A percentile compares a stretch with the other conserved stretches of the same genome.
phyloP scores from a whole-genome alignment of 2,113 vertebrate genomes.

The Taurulus bubalis region DNA sequence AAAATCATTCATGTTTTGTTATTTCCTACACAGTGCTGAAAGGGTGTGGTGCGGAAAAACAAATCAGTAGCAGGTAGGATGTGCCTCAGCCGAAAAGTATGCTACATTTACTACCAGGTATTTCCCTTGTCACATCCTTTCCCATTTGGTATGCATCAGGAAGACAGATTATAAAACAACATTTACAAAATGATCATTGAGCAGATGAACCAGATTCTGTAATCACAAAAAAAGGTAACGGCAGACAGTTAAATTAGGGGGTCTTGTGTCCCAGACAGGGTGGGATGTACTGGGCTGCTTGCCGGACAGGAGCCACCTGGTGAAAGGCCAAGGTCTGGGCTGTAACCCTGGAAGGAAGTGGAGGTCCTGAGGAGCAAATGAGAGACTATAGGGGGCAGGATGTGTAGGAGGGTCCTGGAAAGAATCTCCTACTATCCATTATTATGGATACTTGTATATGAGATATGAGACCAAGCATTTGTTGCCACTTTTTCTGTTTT shows the following conservation, averaged over 20 bases:
- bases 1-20: slow-evolving; percentile 42
- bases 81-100: slow-evolving; percentile 1
- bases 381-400: slow-evolving; percentile 84
- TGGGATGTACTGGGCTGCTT: slow-evolving; percentile 74
- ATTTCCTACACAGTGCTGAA: slow-evolving; percentile 24
- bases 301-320: slow-evolving; percentile 84
- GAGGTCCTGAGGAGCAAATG: slow-evolving; percentile 76
- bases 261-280: slow-evolving; percentile 71
- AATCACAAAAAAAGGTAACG: not conserved
- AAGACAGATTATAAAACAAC: not conserved
- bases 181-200: not conserved
- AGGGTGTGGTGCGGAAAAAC: slow-evolving; percentile 9
- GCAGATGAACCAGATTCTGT: not conserved
- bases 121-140: not conserved
- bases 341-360: slow-evolving; percentile 90
- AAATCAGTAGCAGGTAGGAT: slow-evolving; percentile 17
- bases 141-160: not conserved
- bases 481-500: not conserved
- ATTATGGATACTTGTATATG: slow-evolving; percentile 17
- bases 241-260: slow-evolving; percentile 8
- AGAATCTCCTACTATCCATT: slow-evolving; percentile 42
- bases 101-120: not conserved
- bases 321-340: slow-evolving; percentile 87
- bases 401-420: slow-evolving; percentile 79
- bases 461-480: not conserved